phyloP scores from a whole-genome alignment of 2,797 vertebrate species.

The Darevskia mixta region DNA sequence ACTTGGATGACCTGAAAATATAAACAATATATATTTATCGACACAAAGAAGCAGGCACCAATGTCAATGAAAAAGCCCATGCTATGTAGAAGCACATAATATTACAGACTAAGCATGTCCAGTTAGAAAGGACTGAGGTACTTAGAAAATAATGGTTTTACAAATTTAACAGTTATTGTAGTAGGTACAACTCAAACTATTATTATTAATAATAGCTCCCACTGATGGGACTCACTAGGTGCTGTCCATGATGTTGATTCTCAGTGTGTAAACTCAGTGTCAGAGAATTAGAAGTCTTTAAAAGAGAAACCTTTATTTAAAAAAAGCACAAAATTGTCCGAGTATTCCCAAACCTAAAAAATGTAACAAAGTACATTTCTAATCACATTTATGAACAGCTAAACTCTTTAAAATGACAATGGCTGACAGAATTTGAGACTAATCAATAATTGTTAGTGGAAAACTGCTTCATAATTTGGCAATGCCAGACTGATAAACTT shows the following conservation, averaged over 20 bases:
- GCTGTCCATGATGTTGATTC: background rate
- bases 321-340: background rate
- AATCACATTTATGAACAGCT: background rate
- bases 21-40: constrained; percentile 48
- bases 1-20: constrained; percentile 91
- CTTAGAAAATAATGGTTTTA: background rate
- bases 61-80: too few species aligned
- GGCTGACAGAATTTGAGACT: background rate
- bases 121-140: background rate
- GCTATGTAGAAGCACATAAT: background rate
- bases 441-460: background rate
- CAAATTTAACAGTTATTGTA: background rate
- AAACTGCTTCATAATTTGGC: background rate
- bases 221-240: background rate
- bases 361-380: background rate
- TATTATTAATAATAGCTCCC: background rate
- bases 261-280: background rate
- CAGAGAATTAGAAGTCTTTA: background rate
- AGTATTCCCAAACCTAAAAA: background rate
- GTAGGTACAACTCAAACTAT: background rate
- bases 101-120: background rate
- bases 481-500: background rate
- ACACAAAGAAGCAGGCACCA: background rate
- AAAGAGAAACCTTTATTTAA: background rate
- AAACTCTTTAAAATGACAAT: background rate